Evolutionary conservation across 2,888 invertebrate species (phyloP).

Genomic region (Chironomus riparius): DNA sequence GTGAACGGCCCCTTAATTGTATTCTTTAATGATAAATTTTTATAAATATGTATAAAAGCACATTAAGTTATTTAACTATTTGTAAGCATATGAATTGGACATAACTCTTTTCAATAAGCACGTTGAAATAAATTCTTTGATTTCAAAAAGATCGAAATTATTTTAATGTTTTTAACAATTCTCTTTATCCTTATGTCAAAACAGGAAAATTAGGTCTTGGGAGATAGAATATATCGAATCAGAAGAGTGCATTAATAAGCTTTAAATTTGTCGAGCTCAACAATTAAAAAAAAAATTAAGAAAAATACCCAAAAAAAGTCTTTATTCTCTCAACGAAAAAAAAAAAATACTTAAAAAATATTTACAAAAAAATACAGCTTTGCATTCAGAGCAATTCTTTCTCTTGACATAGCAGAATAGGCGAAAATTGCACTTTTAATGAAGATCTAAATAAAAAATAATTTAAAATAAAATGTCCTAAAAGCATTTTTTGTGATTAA

Average conservation of each 20-base stretch:
- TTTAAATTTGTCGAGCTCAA: conserved; percentile 1
- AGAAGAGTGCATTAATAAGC: conserved; percentile 23
- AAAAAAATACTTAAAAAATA: no score
- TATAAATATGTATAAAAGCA: background rate
- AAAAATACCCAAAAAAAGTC: no score
- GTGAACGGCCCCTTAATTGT: no score
- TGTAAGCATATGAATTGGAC: no score
- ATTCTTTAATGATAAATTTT: background rate
- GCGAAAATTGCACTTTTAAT: background rate
- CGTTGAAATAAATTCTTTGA: background rate
- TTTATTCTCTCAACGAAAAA: no score
- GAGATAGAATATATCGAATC: conserved; percentile 20
- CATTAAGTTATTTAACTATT: no score
- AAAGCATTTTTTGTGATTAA: background rate
- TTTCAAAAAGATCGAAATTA: background rate
- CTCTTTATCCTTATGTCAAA: background rate
- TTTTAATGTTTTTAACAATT: no score
- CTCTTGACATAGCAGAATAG: background rate
- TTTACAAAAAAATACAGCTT: background rate
- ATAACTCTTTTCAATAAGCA: background rate
- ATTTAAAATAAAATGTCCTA: background rate
- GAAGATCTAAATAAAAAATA: background rate
- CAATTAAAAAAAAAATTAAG: background rate
- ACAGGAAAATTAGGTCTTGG: conserved; percentile 22
- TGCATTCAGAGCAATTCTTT: background rate